phyloP scores from a whole-genome alignment of 1,140 invertebrate species.

The Mercenaria mercenaria region DNA sequence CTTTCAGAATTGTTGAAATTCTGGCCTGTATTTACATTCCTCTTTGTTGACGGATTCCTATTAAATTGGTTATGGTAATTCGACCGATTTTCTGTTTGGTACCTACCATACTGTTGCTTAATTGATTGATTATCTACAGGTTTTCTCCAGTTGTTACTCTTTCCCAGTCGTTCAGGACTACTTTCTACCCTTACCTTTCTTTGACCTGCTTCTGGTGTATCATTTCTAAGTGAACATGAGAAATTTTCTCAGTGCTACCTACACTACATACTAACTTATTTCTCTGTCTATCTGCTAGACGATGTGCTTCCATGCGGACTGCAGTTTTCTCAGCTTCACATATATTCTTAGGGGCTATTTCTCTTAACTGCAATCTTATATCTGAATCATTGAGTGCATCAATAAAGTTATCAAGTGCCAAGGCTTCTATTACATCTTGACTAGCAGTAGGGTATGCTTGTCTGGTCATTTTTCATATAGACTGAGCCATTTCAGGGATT shows the following conservation, averaged over 20 bases:
- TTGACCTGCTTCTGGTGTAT: not conserved
- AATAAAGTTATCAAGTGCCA: constrained; percentile 5
- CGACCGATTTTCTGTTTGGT: no score
- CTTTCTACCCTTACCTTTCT: not conserved
- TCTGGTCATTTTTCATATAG: constrained; percentile 40
- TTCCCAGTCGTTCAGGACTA: not conserved
- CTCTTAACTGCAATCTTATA: not conserved
- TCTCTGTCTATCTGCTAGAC: constrained; percentile 29
- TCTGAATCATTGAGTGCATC: constrained; percentile 29
- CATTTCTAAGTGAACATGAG: not conserved
- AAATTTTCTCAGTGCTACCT: not conserved
- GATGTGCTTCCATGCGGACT: constrained; percentile 37
- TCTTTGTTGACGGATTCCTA: no score
- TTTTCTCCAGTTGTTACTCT: not conserved
- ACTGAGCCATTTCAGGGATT: not conserved
- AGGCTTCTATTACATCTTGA: not conserved
- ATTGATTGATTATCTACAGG: not conserved
- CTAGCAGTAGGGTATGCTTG: constrained; percentile 1
- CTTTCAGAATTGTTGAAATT: not conserved
- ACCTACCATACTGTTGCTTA: no score
- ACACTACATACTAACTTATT: not conserved
- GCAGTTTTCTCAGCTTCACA: constrained; percentile 16
- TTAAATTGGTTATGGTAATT: no score
- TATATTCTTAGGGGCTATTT: not conserved
- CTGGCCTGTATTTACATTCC: no score